phyloP scores from a whole-genome alignment of 2,888 invertebrate genomes.

The Troglohyphantes excavatus region DNA sequence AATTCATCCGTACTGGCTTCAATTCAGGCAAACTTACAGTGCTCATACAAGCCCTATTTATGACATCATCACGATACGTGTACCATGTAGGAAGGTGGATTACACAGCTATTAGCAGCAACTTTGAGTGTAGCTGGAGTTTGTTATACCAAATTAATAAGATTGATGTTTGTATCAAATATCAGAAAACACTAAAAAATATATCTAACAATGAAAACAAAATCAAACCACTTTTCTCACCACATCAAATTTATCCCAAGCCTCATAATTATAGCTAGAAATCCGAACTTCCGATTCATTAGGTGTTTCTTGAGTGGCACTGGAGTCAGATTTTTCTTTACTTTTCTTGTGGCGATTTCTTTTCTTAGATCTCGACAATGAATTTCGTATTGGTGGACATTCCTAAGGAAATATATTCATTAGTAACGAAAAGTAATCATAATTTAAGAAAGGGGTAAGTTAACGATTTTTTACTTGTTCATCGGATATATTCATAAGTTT shows the following conservation, averaged over 20 bases:
- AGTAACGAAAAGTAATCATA: no score
- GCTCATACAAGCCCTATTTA: no score
- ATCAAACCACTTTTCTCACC: conserved; percentile 83
- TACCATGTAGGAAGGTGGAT: no score
- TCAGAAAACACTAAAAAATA: not conserved
- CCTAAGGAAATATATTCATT: conserved; percentile 40
- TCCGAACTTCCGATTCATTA: conserved; percentile 81
- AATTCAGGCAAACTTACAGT: no score
- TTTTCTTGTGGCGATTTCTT: conserved; percentile 67
- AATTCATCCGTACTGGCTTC: no score
- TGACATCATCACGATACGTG: no score
- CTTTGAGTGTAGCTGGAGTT: no score
- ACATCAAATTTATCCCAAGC: conserved; percentile 92
- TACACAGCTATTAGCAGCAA: no score
- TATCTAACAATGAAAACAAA: not conserved
- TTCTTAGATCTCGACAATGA: conserved; percentile 42
- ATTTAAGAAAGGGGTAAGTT: no score
- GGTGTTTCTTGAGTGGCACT: conserved; percentile 82
- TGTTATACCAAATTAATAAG: no score
- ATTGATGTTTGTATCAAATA: no score
- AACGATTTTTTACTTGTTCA: conserved; percentile 79
- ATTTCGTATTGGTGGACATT: conserved; percentile 75
- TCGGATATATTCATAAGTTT: conserved; percentile 58
- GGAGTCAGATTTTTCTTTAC: conserved; percentile 37
- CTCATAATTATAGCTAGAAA: conserved; percentile 87